phyloP scores from a whole-genome alignment of 1,140 invertebrate genomes.

The Araneus ventricosus region DNA sequence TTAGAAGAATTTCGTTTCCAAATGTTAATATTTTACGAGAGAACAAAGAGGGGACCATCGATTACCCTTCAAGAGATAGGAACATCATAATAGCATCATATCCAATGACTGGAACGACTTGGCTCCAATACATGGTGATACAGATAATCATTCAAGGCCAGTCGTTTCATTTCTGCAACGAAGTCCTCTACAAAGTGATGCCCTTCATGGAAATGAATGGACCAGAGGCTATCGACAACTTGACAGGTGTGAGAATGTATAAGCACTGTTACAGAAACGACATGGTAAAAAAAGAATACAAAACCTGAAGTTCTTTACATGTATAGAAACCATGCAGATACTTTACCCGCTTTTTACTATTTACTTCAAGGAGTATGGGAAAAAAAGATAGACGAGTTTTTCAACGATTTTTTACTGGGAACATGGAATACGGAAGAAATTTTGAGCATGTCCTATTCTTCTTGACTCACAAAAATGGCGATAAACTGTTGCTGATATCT shows the following conservation, averaged over 20 bases:
- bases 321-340: not conserved
- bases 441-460: slow-evolving; percentile 30
- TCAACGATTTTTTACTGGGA: not conserved
- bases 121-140: slow-evolving; percentile 56
- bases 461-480: not conserved
- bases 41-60: not conserved
- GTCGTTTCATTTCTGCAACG: not conserved
- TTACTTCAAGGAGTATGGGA: not conserved
- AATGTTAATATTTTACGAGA: not conserved
- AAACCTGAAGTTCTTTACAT: not conserved
- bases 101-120: slow-evolving; percentile 57
- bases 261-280: not conserved
- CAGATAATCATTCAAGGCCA: slow-evolving; percentile 35
- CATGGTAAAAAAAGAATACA: not conserved
- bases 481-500: not conserved
- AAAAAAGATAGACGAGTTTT: not conserved
- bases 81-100: slow-evolving; percentile 53
- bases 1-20: not conserved
- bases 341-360: not conserved
- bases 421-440: not conserved
- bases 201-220: slow-evolving; percentile 46
- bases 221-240: not conserved
- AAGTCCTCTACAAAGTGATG: not conserved
- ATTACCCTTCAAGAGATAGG: slow-evolving; percentile 58
- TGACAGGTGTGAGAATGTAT: not conserved